Evolutionary conservation across 2,113 vertebrate species (phyloP).

Genomic region (Pelobates fuscus): DNA sequence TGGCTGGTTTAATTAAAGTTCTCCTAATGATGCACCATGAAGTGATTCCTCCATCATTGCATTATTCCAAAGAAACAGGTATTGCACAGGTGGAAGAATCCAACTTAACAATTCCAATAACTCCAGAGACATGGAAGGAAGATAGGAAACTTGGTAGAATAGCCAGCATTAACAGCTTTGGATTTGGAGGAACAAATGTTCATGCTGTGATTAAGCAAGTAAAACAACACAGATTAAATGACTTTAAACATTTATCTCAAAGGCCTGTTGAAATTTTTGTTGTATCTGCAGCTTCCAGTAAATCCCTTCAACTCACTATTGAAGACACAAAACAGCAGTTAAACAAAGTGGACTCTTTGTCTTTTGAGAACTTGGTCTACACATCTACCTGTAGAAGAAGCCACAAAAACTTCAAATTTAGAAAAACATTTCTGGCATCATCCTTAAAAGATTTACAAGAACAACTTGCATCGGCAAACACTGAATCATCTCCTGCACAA

Average conservation of each 20-base stretch:
- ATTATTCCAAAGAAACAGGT: constrained; percentile 71
- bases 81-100: constrained; percentile 70
- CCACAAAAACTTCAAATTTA: constrained; percentile 73
- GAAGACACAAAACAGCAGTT: constrained; percentile 67
- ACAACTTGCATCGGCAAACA: constrained; percentile 58
- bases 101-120: constrained; percentile 69
- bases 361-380: constrained; percentile 72
- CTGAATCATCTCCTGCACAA: neutral
- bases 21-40: constrained; percentile 84
- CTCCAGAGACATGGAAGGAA: constrained; percentile 71
- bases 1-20: constrained; percentile 84
- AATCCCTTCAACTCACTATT: constrained; percentile 68
- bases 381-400: constrained; percentile 84
- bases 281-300: constrained; percentile 74
- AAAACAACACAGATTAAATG: constrained; percentile 47
- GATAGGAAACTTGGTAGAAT: constrained; percentile 61
- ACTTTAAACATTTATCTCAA: constrained; percentile 47
- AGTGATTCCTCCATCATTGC: constrained; percentile 80
- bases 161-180: constrained; percentile 85
- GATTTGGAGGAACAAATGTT: constrained; percentile 86
- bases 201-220: constrained; percentile 75
- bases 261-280: constrained; percentile 67
- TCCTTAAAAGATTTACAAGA: constrained; percentile 70
- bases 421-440: constrained; percentile 70
- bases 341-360: constrained; percentile 49